These are phyloP conservation scores for Montipora capitata DNA, from an alignment of 92 coral and sea anemone species.

Conservation along the genomic window DNA sequence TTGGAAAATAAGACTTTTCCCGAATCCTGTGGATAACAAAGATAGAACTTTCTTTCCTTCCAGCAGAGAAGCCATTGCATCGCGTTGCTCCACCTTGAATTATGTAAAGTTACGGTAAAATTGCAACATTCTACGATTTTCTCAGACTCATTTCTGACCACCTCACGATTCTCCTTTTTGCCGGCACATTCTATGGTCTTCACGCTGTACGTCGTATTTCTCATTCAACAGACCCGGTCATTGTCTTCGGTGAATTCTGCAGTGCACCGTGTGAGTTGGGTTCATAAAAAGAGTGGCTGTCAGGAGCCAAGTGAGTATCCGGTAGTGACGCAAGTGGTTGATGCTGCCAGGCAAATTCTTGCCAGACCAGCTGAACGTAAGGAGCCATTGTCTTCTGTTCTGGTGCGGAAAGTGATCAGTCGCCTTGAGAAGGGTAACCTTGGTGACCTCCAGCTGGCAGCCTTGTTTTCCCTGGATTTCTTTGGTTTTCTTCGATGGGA, in stretches of 20 bases:
- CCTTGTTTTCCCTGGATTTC: slow-evolving; percentile 28
- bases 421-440: slow-evolving; percentile 41
- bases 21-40: too few species aligned
- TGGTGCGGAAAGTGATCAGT: slow-evolving; percentile 31
- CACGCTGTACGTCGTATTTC: too few species aligned
- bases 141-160: too few species aligned
- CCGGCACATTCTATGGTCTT: too few species aligned
- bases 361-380: slow-evolving; percentile 39
- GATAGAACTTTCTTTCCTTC: too few species aligned
- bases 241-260: neutral
- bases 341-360: slow-evolving; percentile 67
- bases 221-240: too few species aligned
- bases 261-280: slow-evolving; percentile 49
- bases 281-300: slow-evolving; percentile 44
- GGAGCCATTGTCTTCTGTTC: slow-evolving; percentile 20
- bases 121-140: too few species aligned
- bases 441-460: slow-evolving; percentile 18
- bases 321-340: slow-evolving; percentile 45
- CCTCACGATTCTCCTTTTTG: too few species aligned
- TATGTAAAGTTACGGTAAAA: too few species aligned
- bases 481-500: slow-evolving; percentile 63
- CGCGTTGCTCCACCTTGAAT: too few species aligned
- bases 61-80: too few species aligned
- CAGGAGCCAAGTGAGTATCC: slow-evolving; percentile 49
- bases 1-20: too few species aligned